phyloP scores from a whole-genome alignment of 2,797 vertebrate species.

The Anas bernieri region DNA sequence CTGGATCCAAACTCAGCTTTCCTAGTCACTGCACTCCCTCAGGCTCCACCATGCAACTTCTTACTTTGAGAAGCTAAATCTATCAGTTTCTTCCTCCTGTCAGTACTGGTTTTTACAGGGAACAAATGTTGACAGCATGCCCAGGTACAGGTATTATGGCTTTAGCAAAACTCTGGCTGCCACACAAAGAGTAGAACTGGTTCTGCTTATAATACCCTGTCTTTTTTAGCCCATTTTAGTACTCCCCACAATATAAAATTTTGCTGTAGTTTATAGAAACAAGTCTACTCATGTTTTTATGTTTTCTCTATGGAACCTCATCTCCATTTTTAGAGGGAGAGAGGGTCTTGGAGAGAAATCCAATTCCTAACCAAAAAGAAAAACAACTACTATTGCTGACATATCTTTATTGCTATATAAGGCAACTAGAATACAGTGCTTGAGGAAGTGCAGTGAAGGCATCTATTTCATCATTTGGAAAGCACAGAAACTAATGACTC shows the following conservation, averaged over 20 bases:
- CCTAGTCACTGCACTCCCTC: neutral
- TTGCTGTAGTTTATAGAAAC: neutral
- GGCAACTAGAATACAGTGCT: neutral
- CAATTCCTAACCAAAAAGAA: neutral
- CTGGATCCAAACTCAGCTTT: neutral
- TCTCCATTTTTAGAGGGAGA: neutral
- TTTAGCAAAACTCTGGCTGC: neutral
- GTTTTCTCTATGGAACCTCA: neutral
- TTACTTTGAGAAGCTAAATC: neutral
- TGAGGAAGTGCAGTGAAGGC: neutral
- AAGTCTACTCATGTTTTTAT: neutral
- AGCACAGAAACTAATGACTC: neutral
- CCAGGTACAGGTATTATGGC: rapidly evolving
- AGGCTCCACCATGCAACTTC: neutral
- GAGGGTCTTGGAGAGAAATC: neutral
- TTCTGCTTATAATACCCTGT: neutral
- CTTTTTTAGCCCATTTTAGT: neutral
- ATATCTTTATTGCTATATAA: neutral
- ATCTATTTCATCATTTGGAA: slow-evolving; percentile 1
- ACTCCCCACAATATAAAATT: neutral
- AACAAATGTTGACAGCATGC: neutral
- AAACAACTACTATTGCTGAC: neutral
- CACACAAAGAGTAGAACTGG: neutral
- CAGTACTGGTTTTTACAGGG: neutral
- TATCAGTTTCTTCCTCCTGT: neutral